Conservation (phyloP, 2,888 invertebrate genomes). For the Clitarchus hookeri region DNA sequence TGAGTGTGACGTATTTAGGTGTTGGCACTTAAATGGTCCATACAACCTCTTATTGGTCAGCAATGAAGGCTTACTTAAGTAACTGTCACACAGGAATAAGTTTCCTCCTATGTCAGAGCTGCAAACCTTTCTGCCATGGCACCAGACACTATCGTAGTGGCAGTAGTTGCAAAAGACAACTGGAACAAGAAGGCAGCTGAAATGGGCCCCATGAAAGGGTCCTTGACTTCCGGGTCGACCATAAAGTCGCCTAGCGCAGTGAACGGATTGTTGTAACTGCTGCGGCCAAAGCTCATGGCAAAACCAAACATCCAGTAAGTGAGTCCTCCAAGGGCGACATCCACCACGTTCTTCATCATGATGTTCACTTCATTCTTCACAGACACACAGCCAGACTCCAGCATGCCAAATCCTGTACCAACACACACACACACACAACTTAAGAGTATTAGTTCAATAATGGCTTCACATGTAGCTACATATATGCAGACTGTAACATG, state of each 20-base stretch:
- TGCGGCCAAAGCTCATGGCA: conserved; percentile 85
- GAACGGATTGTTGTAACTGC: conserved; percentile 58
- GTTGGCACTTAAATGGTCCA: too few relatives aligned
- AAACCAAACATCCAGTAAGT: conserved; percentile 96
- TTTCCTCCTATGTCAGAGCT: too few relatives aligned
- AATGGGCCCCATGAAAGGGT: conserved; percentile 80
- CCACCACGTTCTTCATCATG: conserved; percentile 96
- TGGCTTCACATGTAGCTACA: too few relatives aligned
- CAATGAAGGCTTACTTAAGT: too few relatives aligned
- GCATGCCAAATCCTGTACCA: conserved; percentile 82
- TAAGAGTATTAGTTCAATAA: neutral
- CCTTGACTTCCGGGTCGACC: conserved; percentile 73
- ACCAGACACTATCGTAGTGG: conserved; percentile 91
- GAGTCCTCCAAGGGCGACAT: conserved; percentile 88
- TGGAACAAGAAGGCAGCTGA: conserved; percentile 91
- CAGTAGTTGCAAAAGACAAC: conserved; percentile 85
- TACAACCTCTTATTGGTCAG: too few relatives aligned
- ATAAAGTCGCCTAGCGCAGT: conserved; percentile 80
- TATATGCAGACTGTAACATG: too few relatives aligned
- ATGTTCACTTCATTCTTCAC: conserved; percentile 95
- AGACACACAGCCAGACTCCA: conserved; percentile 91
- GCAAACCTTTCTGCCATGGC: conserved; percentile 89
- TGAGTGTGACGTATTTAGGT: too few relatives aligned
- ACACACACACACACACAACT: neutral
- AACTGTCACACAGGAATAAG: too few relatives aligned